A percentile compares a stretch with the other conserved stretches of the same genome.
Conservation (phyloP, 2,113 vertebrate species). For the Poeciliopsis prolifica region DNA sequence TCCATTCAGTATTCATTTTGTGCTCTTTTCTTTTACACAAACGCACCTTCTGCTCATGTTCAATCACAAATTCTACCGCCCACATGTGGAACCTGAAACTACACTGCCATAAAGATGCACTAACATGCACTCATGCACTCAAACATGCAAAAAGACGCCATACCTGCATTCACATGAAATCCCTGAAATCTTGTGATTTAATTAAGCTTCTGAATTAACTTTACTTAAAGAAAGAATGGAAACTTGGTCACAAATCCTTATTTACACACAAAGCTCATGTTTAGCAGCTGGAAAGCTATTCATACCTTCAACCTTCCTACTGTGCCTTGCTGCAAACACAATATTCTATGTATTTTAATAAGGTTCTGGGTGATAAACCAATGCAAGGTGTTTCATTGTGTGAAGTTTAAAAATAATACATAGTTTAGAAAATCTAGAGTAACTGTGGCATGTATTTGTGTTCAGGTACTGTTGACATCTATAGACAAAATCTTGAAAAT, state of each 20-base stretch:
- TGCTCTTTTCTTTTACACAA: slow-evolving; percentile 58
- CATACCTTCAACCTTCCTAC: not conserved
- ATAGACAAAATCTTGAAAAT: not conserved
- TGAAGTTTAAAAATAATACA: too few relatives aligned
- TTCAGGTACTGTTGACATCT: not conserved
- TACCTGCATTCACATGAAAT: slow-evolving; percentile 2
- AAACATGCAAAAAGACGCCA: slow-evolving; percentile 16
- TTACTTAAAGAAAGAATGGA: not conserved
- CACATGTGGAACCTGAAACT: not conserved
- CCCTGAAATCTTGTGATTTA: not conserved
- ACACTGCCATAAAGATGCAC: not conserved
- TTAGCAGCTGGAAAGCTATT: not conserved
- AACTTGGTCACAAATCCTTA: not conserved
- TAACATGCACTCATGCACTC: slow-evolving; percentile 1
- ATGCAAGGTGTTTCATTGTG: too few relatives aligned
- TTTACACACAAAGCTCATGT: not conserved
- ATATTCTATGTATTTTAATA: too few relatives aligned
- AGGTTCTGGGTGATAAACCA: too few relatives aligned
- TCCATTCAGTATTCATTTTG: slow-evolving; percentile 12
- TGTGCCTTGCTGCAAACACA: too few relatives aligned
- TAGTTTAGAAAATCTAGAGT: too few relatives aligned
- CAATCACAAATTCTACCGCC: slow-evolving; percentile 36
- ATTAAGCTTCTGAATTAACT: not conserved
- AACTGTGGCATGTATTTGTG: too few relatives aligned
- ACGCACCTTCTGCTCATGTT: slow-evolving; percentile 42